These are phyloP conservation scores for Mycetomoellerius zeteki DNA, from an alignment of 1,140 invertebrate genomes.

Conservation along the genomic window DNA sequence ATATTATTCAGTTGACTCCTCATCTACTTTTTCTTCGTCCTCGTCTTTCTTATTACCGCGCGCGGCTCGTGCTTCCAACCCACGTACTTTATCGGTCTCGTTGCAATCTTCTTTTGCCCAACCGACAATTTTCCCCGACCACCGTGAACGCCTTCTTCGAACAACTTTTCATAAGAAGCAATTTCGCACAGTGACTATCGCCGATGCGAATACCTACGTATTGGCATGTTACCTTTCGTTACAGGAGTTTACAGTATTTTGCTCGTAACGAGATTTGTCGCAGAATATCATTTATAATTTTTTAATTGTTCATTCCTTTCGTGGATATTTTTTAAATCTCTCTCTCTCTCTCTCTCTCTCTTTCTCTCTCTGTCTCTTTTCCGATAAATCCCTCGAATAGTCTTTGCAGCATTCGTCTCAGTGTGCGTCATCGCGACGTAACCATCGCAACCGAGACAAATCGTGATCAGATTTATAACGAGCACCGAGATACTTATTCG, in stretches of 20 bases:
- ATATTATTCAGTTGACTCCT: constrained; percentile 73
- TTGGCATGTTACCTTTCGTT: constrained; percentile 60
- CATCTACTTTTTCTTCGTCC: neutral
- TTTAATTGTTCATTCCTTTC: neutral
- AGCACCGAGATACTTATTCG: constrained; percentile 58
- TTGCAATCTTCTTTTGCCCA: constrained; percentile 79
- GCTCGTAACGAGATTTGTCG: neutral
- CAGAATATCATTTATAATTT: neutral
- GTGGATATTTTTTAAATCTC: neutral
- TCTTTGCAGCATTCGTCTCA: neutral
- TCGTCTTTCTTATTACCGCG: constrained; percentile 13
- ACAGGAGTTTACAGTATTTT: neutral
- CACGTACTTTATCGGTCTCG: constrained; percentile 50
- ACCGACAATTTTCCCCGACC: constrained; percentile 78
- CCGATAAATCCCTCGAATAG: neutral
- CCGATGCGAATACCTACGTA: constrained; percentile 56
- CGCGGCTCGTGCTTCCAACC: constrained; percentile 22
- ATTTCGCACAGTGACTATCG: constrained; percentile 79
- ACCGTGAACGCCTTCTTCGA: constrained; percentile 53
- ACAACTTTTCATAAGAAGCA: constrained; percentile 84
- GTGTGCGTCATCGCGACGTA: constrained; percentile 21
- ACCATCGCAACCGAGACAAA: constrained; percentile 42
- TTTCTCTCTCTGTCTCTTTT: neutral
- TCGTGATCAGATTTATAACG: constrained; percentile 71
- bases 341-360: too few relatives aligned